These are phyloP conservation scores for Caenorhabditis macrosperma DNA, from an alignment of 2,888 invertebrate species.

Conservation along the genomic window DNA sequence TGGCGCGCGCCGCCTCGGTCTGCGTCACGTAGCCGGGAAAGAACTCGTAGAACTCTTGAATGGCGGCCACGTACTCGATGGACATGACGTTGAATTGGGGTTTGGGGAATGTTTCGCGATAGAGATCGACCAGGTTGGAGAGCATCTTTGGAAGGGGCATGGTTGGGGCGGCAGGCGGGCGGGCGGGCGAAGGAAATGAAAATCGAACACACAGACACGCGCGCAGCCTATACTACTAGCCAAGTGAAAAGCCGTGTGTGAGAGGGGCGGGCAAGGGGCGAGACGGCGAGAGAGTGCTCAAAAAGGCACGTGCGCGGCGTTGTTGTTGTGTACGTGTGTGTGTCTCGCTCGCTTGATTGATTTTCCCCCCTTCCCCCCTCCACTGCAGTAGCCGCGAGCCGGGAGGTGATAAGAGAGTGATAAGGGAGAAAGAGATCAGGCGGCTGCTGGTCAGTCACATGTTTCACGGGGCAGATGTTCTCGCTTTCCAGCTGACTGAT, in stretches of 20 bases:
- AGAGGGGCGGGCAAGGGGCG: background rate
- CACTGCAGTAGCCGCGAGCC: too few species aligned
- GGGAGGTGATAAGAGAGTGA: too few species aligned
- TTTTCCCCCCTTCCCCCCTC: too few species aligned
- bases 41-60: constrained; percentile 48
- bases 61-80: constrained; percentile 30
- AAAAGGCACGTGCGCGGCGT: too few species aligned
- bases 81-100: constrained; percentile 21
- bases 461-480: too few species aligned
- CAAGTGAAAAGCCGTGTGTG: background rate
- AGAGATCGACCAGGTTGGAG: constrained; percentile 7
- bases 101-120: constrained; percentile 33
- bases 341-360: too few species aligned
- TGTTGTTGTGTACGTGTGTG: too few species aligned
- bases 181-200: background rate
- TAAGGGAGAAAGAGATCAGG: too few species aligned
- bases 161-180: background rate
- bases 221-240: background rate
- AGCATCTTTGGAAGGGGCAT: constrained; percentile 22
- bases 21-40: constrained; percentile 43
- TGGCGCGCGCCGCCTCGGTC: constrained; percentile 18
- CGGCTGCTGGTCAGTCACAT: too few species aligned
- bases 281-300: too few species aligned
- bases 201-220: constrained; percentile 3
- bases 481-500: too few species aligned